Evolutionary conservation across 2,797 vertebrate genomes (phyloP), one percentile per base, ranked within the genome.

Genomic region (Pangasius larnaudii): DNA sequence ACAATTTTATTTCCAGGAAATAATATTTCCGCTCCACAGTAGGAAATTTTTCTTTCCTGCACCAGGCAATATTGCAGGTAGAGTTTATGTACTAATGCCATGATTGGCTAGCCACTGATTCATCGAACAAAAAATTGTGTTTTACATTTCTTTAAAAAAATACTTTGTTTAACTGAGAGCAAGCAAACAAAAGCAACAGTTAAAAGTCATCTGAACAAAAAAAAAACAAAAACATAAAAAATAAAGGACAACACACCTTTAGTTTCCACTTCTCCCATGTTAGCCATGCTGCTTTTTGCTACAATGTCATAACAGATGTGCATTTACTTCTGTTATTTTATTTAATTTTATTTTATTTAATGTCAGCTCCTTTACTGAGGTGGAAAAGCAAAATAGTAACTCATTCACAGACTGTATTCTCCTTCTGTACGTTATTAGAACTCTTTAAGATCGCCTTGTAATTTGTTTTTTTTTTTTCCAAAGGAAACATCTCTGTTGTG

Each of bases 91-190:
- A 79, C 9, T 10, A 22, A 33, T 56, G 3, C 13, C 18, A 33
- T 33, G 7, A 53, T 24, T 30, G 30, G 16, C 51, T 79, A 56
- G 18, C 30, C 10, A 58, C 3, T 36, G 18, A 51, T 53, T n/a
- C 8, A 4, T 46, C 24, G 6, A 46, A 53, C 10, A 51, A 14
- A 30, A 16, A 53, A 7, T 18, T 77, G 46, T 77, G n/a, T 77
- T 77, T 77, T 77, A 51, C 19, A 67, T 78, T 78, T 78, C 16
- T 56, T 78, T 30, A 58, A 58, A 53, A 53, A 39, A 36, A 59
- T 36, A 9, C 18, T 24, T 53, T 74, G 19, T 42, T n/a, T 24
- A 42, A 10, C 24, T 49, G 10, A 49, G 72, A 7, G 5, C 11
- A 36, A 22, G n/a, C 0, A 33, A 58, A 33, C 22, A 39, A 51